phyloP scores from a whole-genome alignment of 2,113 vertebrate genomes.

The Catagonus wagneri region DNA sequence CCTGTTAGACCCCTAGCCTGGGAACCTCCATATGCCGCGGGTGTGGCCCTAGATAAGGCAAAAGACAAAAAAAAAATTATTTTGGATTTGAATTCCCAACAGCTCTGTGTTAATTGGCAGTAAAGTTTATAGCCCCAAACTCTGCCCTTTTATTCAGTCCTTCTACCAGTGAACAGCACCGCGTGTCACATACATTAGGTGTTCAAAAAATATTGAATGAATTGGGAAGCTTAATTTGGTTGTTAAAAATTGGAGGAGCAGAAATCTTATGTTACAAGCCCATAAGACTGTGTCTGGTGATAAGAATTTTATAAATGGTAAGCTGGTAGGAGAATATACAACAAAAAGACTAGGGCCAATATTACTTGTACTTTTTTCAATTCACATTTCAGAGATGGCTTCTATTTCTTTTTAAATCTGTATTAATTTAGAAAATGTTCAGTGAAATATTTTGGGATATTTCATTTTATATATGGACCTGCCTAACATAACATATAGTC shows the following conservation, averaged over 20 bases:
- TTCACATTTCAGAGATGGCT: not conserved
- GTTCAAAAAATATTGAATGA: not conserved
- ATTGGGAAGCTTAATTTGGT: not conserved
- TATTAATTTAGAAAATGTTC: slow-evolving; percentile 41
- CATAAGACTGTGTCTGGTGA: not conserved
- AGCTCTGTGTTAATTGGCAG: not conserved
- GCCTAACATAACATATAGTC: not conserved
- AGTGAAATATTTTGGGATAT: not conserved
- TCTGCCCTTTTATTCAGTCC: not conserved
- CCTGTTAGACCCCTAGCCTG: too few species aligned
- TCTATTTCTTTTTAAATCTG: not conserved
- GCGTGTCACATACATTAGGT: not conserved
- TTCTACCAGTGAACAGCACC: not conserved
- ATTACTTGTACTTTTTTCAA: not conserved
- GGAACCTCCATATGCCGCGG: too few species aligned
- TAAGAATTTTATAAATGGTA: not conserved
- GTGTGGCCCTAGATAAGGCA: too few species aligned
- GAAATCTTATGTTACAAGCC: not conserved
- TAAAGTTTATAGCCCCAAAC: not conserved
- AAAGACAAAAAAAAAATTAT: slow-evolving; percentile 27
- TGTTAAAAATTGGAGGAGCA: not conserved
- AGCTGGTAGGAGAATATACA: not conserved
- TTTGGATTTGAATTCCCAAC: not conserved
- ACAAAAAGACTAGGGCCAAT: not conserved
- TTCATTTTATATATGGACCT: slow-evolving; percentile 17